Evolutionary conservation across 2,797 vertebrate genomes (phyloP), one percentile per base, ranked within the genome.

Genomic region (Crax fasciolata): DNA sequence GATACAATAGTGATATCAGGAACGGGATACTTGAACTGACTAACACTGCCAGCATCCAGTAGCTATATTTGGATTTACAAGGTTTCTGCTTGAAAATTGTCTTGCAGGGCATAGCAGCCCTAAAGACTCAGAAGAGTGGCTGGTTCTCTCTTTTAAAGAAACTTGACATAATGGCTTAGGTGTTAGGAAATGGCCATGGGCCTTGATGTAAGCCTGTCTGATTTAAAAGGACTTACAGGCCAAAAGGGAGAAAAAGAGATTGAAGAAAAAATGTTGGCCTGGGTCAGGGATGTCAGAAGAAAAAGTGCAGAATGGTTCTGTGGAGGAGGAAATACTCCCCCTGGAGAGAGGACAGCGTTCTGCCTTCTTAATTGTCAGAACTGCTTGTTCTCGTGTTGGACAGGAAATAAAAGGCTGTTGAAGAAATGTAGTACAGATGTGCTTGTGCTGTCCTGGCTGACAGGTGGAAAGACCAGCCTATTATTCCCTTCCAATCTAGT

Each of bases 191-290:
- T 32, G 78, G 48, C 58, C 58, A 24, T n/a, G 39, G 71, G 44
- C 57, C 65, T 54, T 48, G 44, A 27, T 23, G 20, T 11, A n/a
- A 35, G 13, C 11, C 46, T 21, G 23, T 39, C 2, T 0, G n/a
- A 5, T 52, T 43, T 30, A 46, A 49, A 66, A 44, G n/a, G 51
- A 23, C 11, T 71, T 43, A 19, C 20, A 19, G 30, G 18, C 35
- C 1, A 0, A 28, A 35, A 49, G 24, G 15, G 27, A 32, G 71
- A 23, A 30, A 28, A 20, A 55, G 14, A 30, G 2, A 7, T 3
- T 38, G 11, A 30, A 15, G 11, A 59, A 9, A 67, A 51, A 20
- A 32, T 2, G 6, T 41, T 32, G 20, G 48, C 18, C 35, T 24
- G 3, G 4, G 54, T 58, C 49, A 59, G 75, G 48, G 39, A 13